Conservation (phyloP, 1,140 invertebrate genomes). For the Bradynema listronoti region DNA sequence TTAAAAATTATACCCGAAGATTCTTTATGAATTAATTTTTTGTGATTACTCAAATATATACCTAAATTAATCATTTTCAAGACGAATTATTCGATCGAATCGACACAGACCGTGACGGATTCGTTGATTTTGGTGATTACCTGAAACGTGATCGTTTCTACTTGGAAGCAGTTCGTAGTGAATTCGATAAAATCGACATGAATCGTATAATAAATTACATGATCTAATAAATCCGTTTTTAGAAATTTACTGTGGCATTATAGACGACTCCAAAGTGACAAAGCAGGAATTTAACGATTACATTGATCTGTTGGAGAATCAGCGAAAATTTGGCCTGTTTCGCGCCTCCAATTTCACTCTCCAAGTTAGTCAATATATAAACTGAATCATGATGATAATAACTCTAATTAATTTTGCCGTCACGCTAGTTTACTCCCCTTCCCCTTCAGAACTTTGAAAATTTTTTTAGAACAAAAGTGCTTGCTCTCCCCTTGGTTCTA, state of each 20-base stretch:
- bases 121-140: constrained; percentile 22
- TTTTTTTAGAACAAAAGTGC: too few species aligned
- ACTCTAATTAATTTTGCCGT: not conserved
- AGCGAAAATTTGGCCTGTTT: constrained; percentile 17
- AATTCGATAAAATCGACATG: constrained; percentile 27
- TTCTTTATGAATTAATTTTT: not conserved
- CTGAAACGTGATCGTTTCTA: constrained; percentile 32
- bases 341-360: constrained; percentile 29
- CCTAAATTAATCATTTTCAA: constrained; percentile 1
- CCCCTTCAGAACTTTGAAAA: too few species aligned
- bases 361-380: too few species aligned
- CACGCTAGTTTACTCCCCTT: not conserved
- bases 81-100: constrained; percentile 29
- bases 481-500: too few species aligned
- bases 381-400: too few species aligned
- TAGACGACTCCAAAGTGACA: constrained; percentile 26
- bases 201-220: constrained; percentile 17
- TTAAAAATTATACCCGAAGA: not conserved
- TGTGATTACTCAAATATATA: not conserved
- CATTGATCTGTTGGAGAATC: constrained; percentile 21
- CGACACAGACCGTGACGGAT: constrained; percentile 20
- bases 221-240: not conserved
- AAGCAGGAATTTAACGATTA: constrained; percentile 32
- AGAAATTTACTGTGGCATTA: not conserved
- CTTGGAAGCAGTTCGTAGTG: constrained; percentile 21